phyloP scores from a whole-genome alignment of 2,797 vertebrate genomes.

The Australoheros facetus region DNA sequence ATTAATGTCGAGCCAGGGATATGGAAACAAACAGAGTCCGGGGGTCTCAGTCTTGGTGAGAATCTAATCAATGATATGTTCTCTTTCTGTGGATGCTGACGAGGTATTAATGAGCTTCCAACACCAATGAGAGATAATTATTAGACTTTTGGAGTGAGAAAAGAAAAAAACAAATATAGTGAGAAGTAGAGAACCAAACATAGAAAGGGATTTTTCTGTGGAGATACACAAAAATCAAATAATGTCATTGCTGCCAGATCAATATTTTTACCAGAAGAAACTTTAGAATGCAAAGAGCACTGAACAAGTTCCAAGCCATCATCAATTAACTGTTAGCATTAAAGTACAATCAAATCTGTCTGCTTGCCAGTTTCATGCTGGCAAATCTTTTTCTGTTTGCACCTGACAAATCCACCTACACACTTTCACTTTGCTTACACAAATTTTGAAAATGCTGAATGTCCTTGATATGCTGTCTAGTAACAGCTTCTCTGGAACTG shows the following conservation, averaged over 20 bases:
- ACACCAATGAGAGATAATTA: slow-evolving; percentile 76
- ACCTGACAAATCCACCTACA: neutral
- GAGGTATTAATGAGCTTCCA: slow-evolving; percentile 78
- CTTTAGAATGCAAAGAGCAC: neutral
- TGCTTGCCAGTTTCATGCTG: neutral
- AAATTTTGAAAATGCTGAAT: neutral
- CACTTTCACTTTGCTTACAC: neutral
- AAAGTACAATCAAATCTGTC: neutral
- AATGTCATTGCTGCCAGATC: slow-evolving; percentile 25
- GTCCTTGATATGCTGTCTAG: neutral
- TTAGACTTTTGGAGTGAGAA: slow-evolving; percentile 49
- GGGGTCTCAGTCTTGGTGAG: slow-evolving; percentile 57
- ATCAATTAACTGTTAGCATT: slow-evolving; percentile 19
- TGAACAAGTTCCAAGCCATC: neutral
- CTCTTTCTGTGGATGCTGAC: slow-evolving; percentile 57
- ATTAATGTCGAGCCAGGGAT: slow-evolving; percentile 65
- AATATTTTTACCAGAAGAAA: slow-evolving; percentile 31
- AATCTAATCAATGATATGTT: slow-evolving; percentile 74
- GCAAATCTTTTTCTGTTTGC: neutral
- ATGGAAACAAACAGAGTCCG: slow-evolving; percentile 53
- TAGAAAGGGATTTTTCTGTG: slow-evolving; percentile 16
- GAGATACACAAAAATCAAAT: slow-evolving; percentile 34
- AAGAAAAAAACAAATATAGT: slow-evolving; percentile 20
- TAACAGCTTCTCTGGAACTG: neutral
- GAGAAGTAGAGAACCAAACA: neutral